Evolutionary conservation across 2,113 vertebrate genomes (phyloP).

Genomic region (Rhea americana): DNA sequence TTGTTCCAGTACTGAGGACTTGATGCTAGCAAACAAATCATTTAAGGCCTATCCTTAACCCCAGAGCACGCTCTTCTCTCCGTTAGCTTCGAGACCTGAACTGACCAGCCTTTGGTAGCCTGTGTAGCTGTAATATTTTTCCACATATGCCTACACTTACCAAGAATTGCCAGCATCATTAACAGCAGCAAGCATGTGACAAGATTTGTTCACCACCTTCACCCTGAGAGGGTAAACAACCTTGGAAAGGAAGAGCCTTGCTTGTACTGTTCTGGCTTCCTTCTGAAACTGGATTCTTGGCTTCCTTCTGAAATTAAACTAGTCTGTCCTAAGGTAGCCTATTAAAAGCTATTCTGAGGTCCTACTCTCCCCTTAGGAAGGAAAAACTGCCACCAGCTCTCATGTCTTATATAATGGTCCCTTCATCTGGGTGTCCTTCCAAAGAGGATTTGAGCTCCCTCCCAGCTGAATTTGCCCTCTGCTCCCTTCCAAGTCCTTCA

Average conservation of each 20-base stretch:
- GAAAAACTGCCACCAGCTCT: neutral
- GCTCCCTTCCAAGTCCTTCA: neutral
- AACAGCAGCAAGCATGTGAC: neutral
- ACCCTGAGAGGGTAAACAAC: neutral
- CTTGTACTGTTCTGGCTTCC: neutral
- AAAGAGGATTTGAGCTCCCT: neutral
- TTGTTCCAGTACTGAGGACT: neutral
- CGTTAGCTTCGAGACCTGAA: neutral
- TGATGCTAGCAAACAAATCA: neutral
- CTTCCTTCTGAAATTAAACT: neutral
- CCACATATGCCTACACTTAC: neutral
- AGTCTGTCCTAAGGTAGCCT: neutral
- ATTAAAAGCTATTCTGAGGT: neutral
- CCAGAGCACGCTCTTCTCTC: neutral
- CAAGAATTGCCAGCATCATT: neutral
- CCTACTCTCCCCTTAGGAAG: neutral
- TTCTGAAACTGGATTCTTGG: neutral
- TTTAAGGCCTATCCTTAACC: neutral
- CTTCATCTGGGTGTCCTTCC: conserved; percentile 5
- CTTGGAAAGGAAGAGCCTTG: neutral
- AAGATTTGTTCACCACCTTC: neutral
- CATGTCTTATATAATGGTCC: neutral
- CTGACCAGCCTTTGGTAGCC: neutral
- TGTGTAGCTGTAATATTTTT: neutral
- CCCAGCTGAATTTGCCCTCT: neutral